Evolutionary conservation across 2,797 vertebrate species (phyloP).

Genomic region (Delichon dasypus): DNA sequence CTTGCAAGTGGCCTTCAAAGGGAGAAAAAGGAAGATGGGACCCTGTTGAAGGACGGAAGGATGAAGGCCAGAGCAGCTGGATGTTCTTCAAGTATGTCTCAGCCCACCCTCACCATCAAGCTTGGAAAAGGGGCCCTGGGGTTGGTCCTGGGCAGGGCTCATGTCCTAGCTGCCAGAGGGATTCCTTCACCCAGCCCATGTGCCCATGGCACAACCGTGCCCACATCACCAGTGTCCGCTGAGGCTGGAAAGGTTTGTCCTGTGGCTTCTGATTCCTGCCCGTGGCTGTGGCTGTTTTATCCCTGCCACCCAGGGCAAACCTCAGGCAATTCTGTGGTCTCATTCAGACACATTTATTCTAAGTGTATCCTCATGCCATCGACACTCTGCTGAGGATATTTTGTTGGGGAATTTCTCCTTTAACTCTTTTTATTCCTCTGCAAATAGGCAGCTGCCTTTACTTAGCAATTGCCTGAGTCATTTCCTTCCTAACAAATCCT

Average conservation of each 20-base stretch:
- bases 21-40: not conserved
- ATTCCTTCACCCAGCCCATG: not conserved
- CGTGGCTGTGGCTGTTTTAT: not conserved
- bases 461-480: constrained; percentile 49
- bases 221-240: not conserved
- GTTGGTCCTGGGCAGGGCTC: not conserved
- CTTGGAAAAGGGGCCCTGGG: not conserved
- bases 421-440: constrained; percentile 48
- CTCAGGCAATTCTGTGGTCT: not conserved
- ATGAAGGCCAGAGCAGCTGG: not conserved
- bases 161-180: not conserved
- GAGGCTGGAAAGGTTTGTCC: not conserved
- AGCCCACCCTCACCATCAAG: fast-evolving
- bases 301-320: not conserved
- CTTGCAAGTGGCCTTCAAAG: not conserved
- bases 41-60: not conserved
- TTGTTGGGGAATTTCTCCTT: not conserved
- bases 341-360: not conserved
- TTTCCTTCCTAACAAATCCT: constrained; percentile 61
- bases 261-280: not conserved
- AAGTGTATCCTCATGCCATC: not conserved
- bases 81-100: not conserved
- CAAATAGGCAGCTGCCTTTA: constrained; percentile 43
- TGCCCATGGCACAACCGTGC: fast-evolving
- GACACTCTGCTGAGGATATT: not conserved